These are phyloP conservation scores for Panthera leo DNA, from an alignment of 2,113 vertebrate genomes.

Conservation along the genomic window DNA sequence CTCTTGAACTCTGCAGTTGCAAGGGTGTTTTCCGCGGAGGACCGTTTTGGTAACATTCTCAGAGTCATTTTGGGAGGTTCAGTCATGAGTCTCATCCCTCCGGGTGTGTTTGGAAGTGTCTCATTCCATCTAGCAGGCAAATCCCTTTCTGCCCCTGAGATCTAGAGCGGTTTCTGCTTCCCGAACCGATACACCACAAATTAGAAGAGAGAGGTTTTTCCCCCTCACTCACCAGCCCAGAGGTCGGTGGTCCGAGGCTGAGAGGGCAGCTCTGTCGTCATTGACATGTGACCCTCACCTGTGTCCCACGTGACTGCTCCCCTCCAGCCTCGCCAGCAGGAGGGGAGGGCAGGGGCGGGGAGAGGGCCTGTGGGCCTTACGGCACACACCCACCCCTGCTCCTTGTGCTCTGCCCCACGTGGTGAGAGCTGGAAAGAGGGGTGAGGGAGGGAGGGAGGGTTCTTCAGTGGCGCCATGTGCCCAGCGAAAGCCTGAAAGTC, in stretches of 20 bases:
- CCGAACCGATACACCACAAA: not conserved
- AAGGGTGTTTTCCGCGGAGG: not conserved
- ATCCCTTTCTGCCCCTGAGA: not conserved
- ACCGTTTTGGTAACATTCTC: not conserved
- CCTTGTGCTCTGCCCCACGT: fast-evolving
- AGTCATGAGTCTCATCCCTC: not conserved
- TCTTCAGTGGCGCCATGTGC: no score
- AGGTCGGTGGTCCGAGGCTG: not conserved
- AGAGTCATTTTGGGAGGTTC: not conserved
- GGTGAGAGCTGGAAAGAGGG: no score
- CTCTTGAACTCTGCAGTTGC: not conserved
- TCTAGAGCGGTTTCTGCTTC: not conserved
- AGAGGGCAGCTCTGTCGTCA: not conserved
- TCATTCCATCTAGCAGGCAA: not conserved
- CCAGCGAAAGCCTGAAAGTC: no score
- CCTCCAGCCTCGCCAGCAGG: no score
- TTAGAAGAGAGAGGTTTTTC: not conserved
- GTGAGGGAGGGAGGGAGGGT: no score
- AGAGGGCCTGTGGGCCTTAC: not conserved
- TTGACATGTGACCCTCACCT: fast-evolving
- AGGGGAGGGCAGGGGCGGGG: no score
- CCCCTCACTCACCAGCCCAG: not conserved
- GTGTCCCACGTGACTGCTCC: no score
- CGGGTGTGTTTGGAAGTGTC: not conserved
- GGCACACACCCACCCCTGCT: fast-evolving